Conservation (phyloP, 1,140 invertebrate species). For the Pantala flavescens region DNA sequence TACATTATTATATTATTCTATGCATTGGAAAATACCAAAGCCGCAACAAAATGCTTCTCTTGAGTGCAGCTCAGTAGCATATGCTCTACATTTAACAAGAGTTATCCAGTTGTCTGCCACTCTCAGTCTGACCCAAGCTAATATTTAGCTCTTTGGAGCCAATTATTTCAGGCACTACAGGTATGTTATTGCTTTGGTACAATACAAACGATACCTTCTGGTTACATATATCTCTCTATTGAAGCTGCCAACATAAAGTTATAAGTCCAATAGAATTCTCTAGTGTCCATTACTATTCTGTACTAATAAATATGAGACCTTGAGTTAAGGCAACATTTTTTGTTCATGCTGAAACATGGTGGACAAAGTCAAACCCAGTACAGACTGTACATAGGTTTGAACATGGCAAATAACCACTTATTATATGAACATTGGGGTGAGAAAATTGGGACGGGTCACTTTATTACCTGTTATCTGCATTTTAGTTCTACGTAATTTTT, state of each 20-base stretch:
- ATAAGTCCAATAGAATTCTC: slow-evolving; percentile 10
- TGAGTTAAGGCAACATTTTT: slow-evolving; percentile 20
- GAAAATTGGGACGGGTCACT: slow-evolving; percentile 4
- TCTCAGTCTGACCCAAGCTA: slow-evolving; percentile 8
- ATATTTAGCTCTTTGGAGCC: slow-evolving; percentile 6
- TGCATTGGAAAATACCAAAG: slow-evolving; percentile 4
- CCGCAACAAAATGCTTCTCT: background rate
- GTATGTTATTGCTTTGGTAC: slow-evolving; percentile 21
- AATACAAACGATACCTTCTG: slow-evolving; percentile 16
- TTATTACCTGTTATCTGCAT: slow-evolving; percentile 6
- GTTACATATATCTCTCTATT: slow-evolving; percentile 15
- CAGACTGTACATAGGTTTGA: background rate
- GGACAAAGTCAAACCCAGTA: slow-evolving; percentile 4
- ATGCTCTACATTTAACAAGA: background rate
- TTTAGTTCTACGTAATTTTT: background rate
- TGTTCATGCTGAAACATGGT: slow-evolving; percentile 13
- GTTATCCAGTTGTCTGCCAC: background rate
- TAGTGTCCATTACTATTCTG: slow-evolving; percentile 16
- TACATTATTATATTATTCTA: slow-evolving; percentile 10
- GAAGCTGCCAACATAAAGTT: slow-evolving; percentile 18
- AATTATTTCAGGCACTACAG: slow-evolving; percentile 21
- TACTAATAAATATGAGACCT: slow-evolving; percentile 18
- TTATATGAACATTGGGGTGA: slow-evolving; percentile 2
- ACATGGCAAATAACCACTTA: background rate
- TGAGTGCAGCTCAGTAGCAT: slow-evolving; percentile 12